Conservation (phyloP, 2,888 invertebrate species). For the Deroplatys truncata region DNA sequence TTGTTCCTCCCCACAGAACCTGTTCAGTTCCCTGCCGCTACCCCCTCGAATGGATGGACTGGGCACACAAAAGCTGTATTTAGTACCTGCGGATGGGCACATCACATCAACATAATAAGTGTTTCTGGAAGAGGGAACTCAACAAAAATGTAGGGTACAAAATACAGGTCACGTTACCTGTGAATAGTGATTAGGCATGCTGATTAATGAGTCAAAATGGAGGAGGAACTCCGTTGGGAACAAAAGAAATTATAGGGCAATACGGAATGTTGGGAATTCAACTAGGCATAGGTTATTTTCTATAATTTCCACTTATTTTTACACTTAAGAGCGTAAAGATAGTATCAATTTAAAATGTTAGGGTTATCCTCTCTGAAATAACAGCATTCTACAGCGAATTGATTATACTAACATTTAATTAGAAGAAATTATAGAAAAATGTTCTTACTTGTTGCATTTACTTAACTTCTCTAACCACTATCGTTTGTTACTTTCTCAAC, state of each 20-base stretch:
- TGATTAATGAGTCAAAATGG: background rate
- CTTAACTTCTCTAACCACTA: too few species aligned
- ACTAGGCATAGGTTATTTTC: too few species aligned
- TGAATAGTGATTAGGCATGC: background rate
- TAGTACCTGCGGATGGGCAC: background rate
- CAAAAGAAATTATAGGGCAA: too few species aligned
- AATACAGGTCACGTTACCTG: background rate
- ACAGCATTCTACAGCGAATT: too few species aligned
- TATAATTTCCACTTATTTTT: too few species aligned
- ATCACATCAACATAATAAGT: background rate
- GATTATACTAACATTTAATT: too few species aligned
- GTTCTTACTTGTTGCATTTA: too few species aligned
- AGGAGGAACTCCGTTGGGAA: background rate
- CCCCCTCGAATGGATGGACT: background rate
- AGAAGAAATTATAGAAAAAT: too few species aligned
- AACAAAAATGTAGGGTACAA: background rate
- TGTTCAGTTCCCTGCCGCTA: background rate
- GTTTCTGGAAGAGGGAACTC: background rate
- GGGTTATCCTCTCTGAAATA: too few species aligned
- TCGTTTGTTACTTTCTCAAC: too few species aligned
- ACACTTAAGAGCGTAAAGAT: too few species aligned
- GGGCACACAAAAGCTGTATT: constrained; percentile 1
- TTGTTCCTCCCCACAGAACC: background rate
- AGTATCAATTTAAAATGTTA: too few species aligned
- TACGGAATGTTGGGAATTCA: background rate